Conservation (phyloP, 2,888 invertebrate genomes). For the Troilus luridus region DNA sequence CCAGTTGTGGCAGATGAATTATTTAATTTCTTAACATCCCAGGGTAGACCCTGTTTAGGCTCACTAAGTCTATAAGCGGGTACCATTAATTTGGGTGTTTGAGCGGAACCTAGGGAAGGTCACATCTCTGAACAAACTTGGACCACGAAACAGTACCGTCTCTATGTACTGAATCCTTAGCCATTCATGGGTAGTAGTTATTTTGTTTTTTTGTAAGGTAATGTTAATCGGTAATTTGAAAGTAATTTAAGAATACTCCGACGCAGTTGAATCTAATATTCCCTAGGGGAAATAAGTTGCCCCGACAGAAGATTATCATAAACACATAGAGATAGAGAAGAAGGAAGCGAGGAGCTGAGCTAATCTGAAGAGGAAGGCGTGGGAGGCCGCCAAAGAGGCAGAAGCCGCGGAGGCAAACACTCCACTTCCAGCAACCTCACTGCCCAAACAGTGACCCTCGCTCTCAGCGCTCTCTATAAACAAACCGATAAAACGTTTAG, state of each 20-base stretch:
- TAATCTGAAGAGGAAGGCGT: not conserved
- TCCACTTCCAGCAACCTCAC: conserved; percentile 51
- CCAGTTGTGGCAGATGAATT: too few relatives aligned
- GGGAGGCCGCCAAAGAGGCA: not conserved
- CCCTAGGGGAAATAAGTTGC: not conserved
- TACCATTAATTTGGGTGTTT: too few relatives aligned
- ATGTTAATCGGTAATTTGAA: not conserved
- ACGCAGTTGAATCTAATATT: not conserved
- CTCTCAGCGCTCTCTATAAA: conserved; percentile 32
- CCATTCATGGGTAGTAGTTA: too few relatives aligned
- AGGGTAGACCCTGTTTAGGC: too few relatives aligned
- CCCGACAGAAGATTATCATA: not conserved
- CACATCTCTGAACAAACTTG: too few relatives aligned
- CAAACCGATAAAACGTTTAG: conserved; percentile 49
- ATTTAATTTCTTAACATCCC: too few relatives aligned
- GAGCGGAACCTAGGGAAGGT: too few relatives aligned
- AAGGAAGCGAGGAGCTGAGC: conserved; percentile 14
- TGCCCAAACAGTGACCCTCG: conserved; percentile 39
- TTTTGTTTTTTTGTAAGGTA: not conserved
- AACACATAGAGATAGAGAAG: conserved; percentile 16
- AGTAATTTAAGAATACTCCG: not conserved
- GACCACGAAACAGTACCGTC: too few relatives aligned
- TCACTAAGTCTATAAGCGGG: too few relatives aligned
- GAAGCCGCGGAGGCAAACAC: conserved; percentile 50
- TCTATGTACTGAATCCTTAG: too few relatives aligned